Base-by-base conservation (phyloP, 2,797 vertebrate species). In the Dryobates pubescens region DNA sequence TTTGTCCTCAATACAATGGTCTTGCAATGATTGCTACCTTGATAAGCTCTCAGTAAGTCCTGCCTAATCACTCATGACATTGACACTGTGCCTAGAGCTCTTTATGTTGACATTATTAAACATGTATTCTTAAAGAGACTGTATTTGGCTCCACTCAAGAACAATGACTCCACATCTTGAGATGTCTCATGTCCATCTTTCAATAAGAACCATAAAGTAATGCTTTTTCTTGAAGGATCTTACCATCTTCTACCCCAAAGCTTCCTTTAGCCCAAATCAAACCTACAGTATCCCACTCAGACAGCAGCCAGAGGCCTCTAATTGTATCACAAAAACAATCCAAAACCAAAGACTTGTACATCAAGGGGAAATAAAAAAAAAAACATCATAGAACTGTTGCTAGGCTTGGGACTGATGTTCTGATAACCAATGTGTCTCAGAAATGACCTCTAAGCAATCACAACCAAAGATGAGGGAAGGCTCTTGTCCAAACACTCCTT, bases 1-100 rank as follows among this genome's bases (percentile, higher is more conserved):
- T 79, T 63, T 85, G 56, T 95, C 92, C 88, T 97, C 90, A 91
- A 94, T 92, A 94, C 61, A 85, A 70, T 93, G 94, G 93, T 79
- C 91, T 88, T 93, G 93, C 53, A 90, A 95, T 84, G 84, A 93
- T 63, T 86, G 58, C 73, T 88, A 71, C 61, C 43, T 64, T 4
- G 79, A 96, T 95, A 97, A 97, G 90, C 92, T 86, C 27, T 54
- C 93, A 94, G 68, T 94, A 97, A 96, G 96, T 96, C 96, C 91
- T 84, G 92, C 94, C 96, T 97, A 97, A 96, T 97, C 95, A 94
- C 94, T 95, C 82, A 81, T 86, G 89, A 96, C 96, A 97, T 89
- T 94, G 96, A 96, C 96, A 86, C 64, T 95, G 81, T 69, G 94
- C 92, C 93, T 96, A 94, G 85, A 96, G 89, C 84, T 94, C 85